Conservation (phyloP, 1,140 invertebrate genomes). For the Chironomus tepperi region DNA sequence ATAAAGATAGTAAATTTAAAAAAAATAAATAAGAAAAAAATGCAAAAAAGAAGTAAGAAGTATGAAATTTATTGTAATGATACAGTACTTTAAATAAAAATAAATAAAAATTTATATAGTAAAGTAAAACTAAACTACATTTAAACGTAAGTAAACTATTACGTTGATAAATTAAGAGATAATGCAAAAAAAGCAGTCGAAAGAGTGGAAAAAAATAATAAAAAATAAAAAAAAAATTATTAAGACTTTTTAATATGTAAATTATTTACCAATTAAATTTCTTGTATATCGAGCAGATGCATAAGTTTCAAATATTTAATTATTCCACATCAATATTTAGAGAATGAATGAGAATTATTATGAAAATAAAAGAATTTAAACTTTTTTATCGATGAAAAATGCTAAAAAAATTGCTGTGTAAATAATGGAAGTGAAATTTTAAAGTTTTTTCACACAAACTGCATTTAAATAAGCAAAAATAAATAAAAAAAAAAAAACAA, state of each 20-base stretch:
- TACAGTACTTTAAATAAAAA: too few relatives aligned
- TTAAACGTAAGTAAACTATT: background rate
- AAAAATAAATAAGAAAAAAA: too few relatives aligned
- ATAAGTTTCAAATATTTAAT: background rate
- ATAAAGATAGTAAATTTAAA: too few relatives aligned
- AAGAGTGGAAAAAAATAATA: background rate
- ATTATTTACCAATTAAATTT: conserved; percentile 22
- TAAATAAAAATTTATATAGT: too few relatives aligned
- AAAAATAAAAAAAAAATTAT: background rate
- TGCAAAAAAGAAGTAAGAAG: too few relatives aligned
- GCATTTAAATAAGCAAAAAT: background rate
- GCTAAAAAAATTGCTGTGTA: background rate
- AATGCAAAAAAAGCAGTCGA: background rate
- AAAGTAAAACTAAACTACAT: background rate
- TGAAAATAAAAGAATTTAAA: background rate
- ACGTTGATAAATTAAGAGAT: conserved; percentile 7
- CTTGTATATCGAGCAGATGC: conserved; percentile 18
- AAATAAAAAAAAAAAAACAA: background rate
- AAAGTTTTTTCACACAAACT: background rate
- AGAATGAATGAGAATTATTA: conserved; percentile 1
- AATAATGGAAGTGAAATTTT: background rate
- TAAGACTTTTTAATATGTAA: conserved; percentile 24
- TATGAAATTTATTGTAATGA: too few relatives aligned
- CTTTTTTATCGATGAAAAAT: background rate
- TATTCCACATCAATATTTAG: conserved; percentile 22